Evolutionary conservation across 2,888 invertebrate genomes (phyloP).

Genomic region (Dioctria linearis): DNA sequence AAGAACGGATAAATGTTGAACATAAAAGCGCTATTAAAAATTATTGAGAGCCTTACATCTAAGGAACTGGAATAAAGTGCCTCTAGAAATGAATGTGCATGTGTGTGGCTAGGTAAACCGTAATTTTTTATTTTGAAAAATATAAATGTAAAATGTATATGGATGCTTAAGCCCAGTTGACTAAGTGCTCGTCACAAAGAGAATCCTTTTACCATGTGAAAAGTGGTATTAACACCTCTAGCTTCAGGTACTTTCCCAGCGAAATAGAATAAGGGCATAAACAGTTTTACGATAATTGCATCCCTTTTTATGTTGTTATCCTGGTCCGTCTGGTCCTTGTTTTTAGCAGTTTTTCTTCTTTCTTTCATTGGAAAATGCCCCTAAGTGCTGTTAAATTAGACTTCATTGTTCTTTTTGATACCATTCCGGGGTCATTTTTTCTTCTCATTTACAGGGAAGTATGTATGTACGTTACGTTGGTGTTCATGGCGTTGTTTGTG

Average conservation of each 20-base stretch:
- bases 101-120: not conserved
- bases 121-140: slow-evolving; percentile 16
- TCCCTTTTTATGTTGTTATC: too few species aligned
- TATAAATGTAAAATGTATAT: not conserved
- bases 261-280: slow-evolving; percentile 26
- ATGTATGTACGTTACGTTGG: too few species aligned
- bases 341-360: not conserved
- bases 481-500: too few species aligned
- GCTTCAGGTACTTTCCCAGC: slow-evolving; percentile 6
- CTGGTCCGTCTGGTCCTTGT: not conserved
- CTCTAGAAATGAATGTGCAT: not conserved
- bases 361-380: slow-evolving; percentile 12
- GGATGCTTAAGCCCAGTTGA: not conserved
- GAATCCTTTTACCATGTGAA: slow-evolving; percentile 16
- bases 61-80: slow-evolving; percentile 1
- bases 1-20: too few species aligned
- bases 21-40: slow-evolving; percentile 1
- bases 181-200: slow-evolving; percentile 20
- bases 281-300: slow-evolving; percentile 21
- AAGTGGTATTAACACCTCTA: slow-evolving; percentile 25
- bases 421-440: not conserved
- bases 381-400: slow-evolving; percentile 21
- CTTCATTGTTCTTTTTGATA: slow-evolving; percentile 11
- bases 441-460: not conserved
- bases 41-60: not conserved